Evolutionary conservation across 2,797 vertebrate genomes (phyloP), one percentile per base, ranked within the genome.

Genomic region (Agapornis canus): DNA sequence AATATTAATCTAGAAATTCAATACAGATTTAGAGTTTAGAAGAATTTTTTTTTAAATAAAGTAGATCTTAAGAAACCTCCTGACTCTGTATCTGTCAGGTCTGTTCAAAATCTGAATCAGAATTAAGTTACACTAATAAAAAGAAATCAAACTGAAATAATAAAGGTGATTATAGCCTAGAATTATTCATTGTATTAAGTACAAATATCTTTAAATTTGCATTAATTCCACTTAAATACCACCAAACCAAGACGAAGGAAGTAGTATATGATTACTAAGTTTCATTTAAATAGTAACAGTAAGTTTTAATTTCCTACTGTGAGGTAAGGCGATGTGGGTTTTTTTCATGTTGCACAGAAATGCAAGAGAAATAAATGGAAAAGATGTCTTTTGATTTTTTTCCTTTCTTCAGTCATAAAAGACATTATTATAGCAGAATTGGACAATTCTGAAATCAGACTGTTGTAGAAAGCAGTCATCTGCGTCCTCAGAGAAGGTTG

Each of bases 161-260:
- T 77, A 82, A 59, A 89, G 32, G 10, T 49, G 54, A 82, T 59
- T 81, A 86, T 61, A 88, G 43, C 31, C 19, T 43, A 85, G 42
- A 82, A 90, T 87, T 91, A 90, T 89, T 94, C 32, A 72, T 95
- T 89, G 57, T 40, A 93, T 65, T 95, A 72, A 92, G 42, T 35
- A 77, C 20, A 81, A 31, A 23, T 72, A 32, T 68, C 88, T 71
- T 92, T 88, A 94, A 82, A 95, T 86, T 92, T 92, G 52, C 90
- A 96, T 94, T 96, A 89, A 96, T 96, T 90, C 86, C 52, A 86
- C 93, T 92, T 96, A 94, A 97, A 93, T 94, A 82, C n/a, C 85
- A 91, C 89, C 65, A 92, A 96, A 96, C 45, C 63, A 86, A 85
- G 86, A 93, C 48, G 61, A 97, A 97, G 90, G 77, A 96, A 94